Conservation (phyloP, 2,888 invertebrate species). For the Plagiodera versicolora region DNA sequence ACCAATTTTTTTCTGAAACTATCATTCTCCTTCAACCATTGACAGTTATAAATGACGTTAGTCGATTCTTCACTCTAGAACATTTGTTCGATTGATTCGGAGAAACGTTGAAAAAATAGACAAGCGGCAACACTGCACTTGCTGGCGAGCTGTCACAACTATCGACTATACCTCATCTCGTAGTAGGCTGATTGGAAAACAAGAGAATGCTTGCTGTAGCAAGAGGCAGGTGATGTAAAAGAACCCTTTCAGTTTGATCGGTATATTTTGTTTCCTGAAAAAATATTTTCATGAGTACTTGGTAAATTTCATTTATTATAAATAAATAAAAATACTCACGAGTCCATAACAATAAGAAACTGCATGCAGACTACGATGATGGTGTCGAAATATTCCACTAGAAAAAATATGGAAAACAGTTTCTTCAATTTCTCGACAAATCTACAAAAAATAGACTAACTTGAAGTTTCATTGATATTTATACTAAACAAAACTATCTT, state of each 20-base stretch:
- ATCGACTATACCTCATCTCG: neutral
- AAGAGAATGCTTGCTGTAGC: neutral
- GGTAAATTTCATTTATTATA: neutral
- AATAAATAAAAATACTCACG: neutral
- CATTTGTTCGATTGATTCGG: neutral
- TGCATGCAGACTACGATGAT: neutral
- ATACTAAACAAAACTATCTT: too few species aligned
- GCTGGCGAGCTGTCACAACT: too few species aligned
- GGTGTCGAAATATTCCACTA: neutral
- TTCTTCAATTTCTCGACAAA: neutral
- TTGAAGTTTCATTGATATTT: too few species aligned
- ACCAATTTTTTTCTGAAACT: neutral
- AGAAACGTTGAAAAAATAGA: too few species aligned
- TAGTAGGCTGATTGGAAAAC: neutral
- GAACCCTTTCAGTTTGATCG: neutral
- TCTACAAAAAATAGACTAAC: neutral
- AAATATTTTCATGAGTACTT: neutral
- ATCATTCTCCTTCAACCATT: neutral
- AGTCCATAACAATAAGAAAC: neutral
- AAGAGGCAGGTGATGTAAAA: neutral
- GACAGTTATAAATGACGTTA: neutral
- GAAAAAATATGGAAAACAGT: neutral
- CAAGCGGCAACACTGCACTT: too few species aligned
- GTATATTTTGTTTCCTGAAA: neutral
- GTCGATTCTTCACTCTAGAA: neutral